A percentile compares a stretch with the other conserved stretches of the same genome.
These are phyloP conservation scores for Phataginus tricuspis DNA, from an alignment of 2,797 vertebrate species.

Conservation along the genomic window DNA sequence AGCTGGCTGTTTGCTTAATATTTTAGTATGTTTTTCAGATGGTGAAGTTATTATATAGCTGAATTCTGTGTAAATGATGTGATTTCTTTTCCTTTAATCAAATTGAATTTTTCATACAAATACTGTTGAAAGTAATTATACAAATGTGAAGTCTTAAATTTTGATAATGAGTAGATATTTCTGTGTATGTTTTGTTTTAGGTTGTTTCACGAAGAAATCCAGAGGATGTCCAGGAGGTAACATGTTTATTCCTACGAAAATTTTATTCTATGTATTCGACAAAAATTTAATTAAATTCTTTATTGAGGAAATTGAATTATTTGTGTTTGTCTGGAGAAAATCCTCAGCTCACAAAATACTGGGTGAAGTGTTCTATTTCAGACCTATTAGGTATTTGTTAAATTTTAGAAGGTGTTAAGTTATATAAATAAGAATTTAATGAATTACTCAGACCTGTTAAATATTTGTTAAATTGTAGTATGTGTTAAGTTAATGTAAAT, in stretches of 20 bases:
- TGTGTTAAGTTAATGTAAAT: not conserved
- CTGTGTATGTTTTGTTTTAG: constrained; percentile 88
- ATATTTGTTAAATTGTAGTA: not conserved
- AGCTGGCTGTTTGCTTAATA: not conserved
- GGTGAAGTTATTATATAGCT: not conserved
- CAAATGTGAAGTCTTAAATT: constrained; percentile 39
- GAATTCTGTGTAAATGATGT: not conserved
- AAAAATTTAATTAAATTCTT: constrained; percentile 5
- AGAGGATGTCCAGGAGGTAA: constrained; percentile 99
- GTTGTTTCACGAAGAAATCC: constrained; percentile 97
- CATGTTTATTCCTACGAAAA: constrained; percentile 73
- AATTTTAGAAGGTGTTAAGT: not conserved
- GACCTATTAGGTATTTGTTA: not conserved
- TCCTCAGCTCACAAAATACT: constrained; percentile 58
- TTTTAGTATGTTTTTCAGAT: not conserved
- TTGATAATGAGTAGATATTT: constrained; percentile 46
- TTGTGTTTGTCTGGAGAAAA: not conserved
- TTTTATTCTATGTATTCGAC: constrained; percentile 59
- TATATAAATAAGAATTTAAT: not conserved
- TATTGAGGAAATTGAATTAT: constrained; percentile 29
- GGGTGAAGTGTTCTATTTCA: constrained; percentile 31
- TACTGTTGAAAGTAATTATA: not conserved
- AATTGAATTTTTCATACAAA: constrained; percentile 8
- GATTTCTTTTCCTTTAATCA: constrained; percentile 45
- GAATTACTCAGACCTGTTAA: not conserved